Percentiles rank a stretch among this genome's conserved stretches.
These are phyloP conservation scores for Apamea monoglypha DNA, from an alignment of 2,888 invertebrate species.

Conservation along the genomic window DNA sequence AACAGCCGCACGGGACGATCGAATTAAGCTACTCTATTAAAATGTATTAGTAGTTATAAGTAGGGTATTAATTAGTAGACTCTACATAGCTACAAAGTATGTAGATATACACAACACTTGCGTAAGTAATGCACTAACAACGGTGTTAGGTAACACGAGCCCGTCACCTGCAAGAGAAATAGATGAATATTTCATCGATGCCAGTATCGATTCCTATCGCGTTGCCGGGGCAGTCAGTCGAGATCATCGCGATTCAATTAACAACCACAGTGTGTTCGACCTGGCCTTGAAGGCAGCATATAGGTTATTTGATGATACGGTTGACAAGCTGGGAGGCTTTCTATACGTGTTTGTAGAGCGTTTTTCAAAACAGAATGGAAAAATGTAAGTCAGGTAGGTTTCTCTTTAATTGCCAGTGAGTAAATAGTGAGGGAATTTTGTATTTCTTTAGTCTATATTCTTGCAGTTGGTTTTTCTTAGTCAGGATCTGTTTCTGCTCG, in stretches of 20 bases:
- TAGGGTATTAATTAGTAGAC: too few species aligned
- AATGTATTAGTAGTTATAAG: too few species aligned
- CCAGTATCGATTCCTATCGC: background rate
- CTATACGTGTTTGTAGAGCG: background rate
- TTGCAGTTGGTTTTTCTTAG: background rate
- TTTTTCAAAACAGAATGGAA: background rate
- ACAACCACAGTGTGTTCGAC: background rate
- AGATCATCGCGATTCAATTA: conserved; percentile 44
- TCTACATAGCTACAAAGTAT: background rate
- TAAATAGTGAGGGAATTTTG: too few species aligned
- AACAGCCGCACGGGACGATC: background rate
- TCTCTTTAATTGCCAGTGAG: background rate
- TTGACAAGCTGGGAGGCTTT: background rate
- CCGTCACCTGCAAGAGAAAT: background rate
- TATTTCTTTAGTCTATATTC: background rate
- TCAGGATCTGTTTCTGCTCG: background rate
- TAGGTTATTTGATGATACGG: background rate
- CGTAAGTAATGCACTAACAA: conserved; percentile 14
- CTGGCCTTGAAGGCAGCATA: conserved; percentile 40
- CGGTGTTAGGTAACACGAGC: background rate
- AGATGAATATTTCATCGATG: conserved; percentile 18
- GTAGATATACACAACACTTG: background rate
- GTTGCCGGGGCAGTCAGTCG: conserved; percentile 24
- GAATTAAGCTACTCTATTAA: background rate
- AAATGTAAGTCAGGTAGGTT: background rate